Conservation (phyloP, 2,797 vertebrate genomes). For the Ibycter americanus region DNA sequence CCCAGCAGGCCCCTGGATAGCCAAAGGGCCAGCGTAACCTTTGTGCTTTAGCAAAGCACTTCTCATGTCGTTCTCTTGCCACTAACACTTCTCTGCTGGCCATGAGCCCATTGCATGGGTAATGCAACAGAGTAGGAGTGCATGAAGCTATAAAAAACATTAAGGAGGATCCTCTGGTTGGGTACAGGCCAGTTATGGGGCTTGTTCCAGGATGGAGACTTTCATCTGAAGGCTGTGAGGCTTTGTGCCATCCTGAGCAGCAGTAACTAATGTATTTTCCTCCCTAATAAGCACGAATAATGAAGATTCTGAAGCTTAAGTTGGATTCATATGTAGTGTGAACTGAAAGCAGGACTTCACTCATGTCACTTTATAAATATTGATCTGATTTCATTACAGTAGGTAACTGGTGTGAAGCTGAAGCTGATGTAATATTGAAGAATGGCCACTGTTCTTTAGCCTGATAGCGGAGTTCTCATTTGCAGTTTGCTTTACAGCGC, state of each 20-base stretch:
- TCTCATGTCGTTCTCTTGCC: rapidly evolving
- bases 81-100: not conserved
- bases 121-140: not conserved
- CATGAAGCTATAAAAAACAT: not conserved
- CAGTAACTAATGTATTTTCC: not conserved
- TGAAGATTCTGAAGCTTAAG: not conserved
- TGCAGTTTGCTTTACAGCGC: not conserved
- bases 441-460: not conserved
- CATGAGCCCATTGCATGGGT: rapidly evolving
- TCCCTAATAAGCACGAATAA: not conserved
- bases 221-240: not conserved
- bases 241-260: not conserved
- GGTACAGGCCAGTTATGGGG: not conserved
- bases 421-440: not conserved
- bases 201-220: not conserved
- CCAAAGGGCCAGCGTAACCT: not conserved
- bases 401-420: not conserved
- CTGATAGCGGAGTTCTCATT: not conserved
- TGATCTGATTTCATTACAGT: slow-evolving; percentile 17
- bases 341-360: not conserved
- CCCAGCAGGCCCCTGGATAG: not conserved
- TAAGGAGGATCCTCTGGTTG: not conserved
- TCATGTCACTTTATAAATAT: slow-evolving; percentile 32
- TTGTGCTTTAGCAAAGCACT: not conserved
- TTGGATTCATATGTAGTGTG: not conserved